Evolutionary conservation across 64 coral and sea anemone species (phyloP).

Genomic region (Actinia tenebrosa): DNA sequence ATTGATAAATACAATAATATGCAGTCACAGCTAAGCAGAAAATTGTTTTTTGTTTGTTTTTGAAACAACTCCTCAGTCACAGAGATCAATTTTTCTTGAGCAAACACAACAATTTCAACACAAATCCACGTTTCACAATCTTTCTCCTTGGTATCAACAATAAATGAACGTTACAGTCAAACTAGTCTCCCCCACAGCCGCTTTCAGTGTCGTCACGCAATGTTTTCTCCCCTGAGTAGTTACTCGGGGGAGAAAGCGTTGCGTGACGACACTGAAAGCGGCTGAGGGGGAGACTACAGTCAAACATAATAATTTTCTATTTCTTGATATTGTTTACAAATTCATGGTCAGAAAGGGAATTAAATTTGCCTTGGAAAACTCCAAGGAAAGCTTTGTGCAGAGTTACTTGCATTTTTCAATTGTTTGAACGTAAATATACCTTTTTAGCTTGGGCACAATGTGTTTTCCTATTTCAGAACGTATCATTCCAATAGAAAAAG

Average conservation of each 20-base stretch:
- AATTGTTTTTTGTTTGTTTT: not conserved
- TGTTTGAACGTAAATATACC: not conserved
- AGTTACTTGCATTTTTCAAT: not conserved
- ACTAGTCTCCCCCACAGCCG: too few relatives aligned
- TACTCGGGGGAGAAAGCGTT: too few relatives aligned
- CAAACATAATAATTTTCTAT: slow-evolving; percentile 6
- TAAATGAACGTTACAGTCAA: slow-evolving; percentile 10
- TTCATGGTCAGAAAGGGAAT: slow-evolving; percentile 15
- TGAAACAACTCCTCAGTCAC: not conserved
- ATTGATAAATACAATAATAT: not conserved
- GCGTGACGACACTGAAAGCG: too few relatives aligned
- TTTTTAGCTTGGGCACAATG: too few relatives aligned
- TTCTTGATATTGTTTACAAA: slow-evolving; percentile 18
- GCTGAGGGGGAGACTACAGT: too few relatives aligned
- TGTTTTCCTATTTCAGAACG: too few relatives aligned
- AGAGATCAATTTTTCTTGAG: not conserved
- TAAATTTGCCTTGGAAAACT: slow-evolving; percentile 19
- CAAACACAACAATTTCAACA: not conserved
- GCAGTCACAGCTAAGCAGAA: not conserved
- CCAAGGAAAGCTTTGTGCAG: slow-evolving; percentile 13
- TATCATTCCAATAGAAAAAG: too few relatives aligned
- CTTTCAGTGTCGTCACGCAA: too few relatives aligned
- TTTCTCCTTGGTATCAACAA: not conserved
- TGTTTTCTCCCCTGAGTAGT: too few relatives aligned
- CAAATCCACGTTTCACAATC: not conserved